Conservation (phyloP, 2,888 invertebrate species). For the Epistrophella euchroma region DNA sequence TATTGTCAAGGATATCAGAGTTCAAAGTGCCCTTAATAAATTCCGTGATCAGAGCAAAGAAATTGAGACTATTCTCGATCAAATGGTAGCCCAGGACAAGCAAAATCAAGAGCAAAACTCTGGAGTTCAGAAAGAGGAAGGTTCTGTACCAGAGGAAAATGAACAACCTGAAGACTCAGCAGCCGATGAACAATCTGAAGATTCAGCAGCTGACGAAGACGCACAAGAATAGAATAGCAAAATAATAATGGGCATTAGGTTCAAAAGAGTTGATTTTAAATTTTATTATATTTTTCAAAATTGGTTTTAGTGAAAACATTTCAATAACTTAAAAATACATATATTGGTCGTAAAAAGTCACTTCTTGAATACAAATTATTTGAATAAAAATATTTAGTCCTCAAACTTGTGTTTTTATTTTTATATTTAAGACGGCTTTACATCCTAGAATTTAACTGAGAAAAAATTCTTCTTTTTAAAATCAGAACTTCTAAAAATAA, state of each 20-base stretch:
- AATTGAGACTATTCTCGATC: conserved; percentile 9
- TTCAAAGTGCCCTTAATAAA: neutral
- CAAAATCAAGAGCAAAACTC: neutral
- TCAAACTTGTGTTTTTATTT: neutral
- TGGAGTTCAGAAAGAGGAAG: neutral
- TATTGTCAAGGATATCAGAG: conserved; percentile 21
- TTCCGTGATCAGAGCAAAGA: conserved; percentile 16
- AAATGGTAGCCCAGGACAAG: conserved; percentile 40
- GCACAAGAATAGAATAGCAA: neutral
- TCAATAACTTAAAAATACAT: neutral
- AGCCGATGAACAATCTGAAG: neutral
- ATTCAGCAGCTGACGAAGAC: neutral
- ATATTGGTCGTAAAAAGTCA: neutral
- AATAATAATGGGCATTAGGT: neutral
- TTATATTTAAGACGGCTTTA: too few species aligned
- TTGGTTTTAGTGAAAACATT: too few species aligned
- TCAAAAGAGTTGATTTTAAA: neutral
- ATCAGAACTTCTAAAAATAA: too few species aligned
- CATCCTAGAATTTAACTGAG: too few species aligned
- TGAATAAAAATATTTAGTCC: conserved; percentile 4
- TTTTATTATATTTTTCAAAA: too few species aligned
- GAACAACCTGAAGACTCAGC: neutral
- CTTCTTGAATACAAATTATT: neutral
- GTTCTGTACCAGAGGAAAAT: neutral
- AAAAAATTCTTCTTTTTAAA: too few species aligned